phyloP scores from a whole-genome alignment of 1,140 invertebrate species.

The Drosophila orosa region DNA sequence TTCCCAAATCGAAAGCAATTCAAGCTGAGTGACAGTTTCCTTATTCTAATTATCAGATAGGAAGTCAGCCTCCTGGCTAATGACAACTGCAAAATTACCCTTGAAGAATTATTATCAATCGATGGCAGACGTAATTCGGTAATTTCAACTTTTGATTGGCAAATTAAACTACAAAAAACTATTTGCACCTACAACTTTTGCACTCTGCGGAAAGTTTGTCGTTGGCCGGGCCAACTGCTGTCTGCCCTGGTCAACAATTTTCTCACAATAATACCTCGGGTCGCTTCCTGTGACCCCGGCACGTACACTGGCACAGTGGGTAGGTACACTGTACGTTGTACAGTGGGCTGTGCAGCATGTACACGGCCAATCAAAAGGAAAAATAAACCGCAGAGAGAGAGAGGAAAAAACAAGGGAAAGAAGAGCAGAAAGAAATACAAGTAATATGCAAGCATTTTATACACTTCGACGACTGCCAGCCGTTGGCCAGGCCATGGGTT shows the following conservation, averaged over 20 bases:
- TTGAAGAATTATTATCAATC: constrained; percentile 25
- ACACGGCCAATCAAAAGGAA: constrained; percentile 66
- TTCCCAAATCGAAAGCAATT: not conserved
- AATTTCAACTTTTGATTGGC: constrained; percentile 63
- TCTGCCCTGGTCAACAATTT: constrained; percentile 50
- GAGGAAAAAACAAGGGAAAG: constrained; percentile 2
- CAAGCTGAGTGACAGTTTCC: constrained; percentile 7
- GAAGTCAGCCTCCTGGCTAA: constrained; percentile 7
- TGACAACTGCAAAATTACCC: constrained; percentile 23
- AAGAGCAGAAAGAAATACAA: constrained; percentile 46
- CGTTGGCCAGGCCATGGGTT: constrained; percentile 43
- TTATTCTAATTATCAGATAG: constrained; percentile 4
- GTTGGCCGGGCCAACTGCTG: constrained; percentile 27
- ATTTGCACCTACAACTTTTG: constrained; percentile 61
- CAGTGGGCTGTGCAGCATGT: constrained; percentile 2
- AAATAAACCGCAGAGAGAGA: constrained; percentile 52
- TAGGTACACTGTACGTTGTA: not conserved
- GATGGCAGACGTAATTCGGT: constrained; percentile 44
- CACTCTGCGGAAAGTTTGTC: constrained; percentile 49
- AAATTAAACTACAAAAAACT: constrained; percentile 57
- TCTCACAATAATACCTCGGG: constrained; percentile 53
- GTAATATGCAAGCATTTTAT: constrained; percentile 76
- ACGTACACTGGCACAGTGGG: constrained; percentile 38
- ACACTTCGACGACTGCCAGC: constrained; percentile 55
- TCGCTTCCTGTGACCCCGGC: constrained; percentile 73